Base-by-base conservation (phyloP, 2,113 vertebrate species). In the Petrocephalus microphthalmus region DNA sequence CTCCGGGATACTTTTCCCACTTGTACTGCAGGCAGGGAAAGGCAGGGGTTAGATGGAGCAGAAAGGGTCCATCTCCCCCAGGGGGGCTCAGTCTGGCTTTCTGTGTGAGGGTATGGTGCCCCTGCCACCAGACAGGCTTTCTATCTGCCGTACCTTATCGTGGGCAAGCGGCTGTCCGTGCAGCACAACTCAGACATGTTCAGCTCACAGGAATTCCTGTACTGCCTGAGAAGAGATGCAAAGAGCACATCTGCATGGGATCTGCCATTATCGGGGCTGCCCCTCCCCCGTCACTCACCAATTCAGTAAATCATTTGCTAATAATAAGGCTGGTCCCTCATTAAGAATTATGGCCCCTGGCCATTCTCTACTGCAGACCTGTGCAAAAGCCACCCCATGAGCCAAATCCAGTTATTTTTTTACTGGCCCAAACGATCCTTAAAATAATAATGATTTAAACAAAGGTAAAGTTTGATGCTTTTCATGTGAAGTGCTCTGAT, bases 61-160 rank as follows among this genome's bases (percentile, higher is more conserved):
- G 15, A 29, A 74, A 37, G 29, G 33, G 67, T 29, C 13, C 2
- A 3, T n/a, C 22, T 25, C 57, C 57, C 57, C 57, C 25, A 2
- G 60, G 0, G 60, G 60, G 57, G n/a, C 60, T 25, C 60, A 64
- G 60, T 25, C n/a, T 29, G 25, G 45, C 47, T 52, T 78, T 42
- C 33, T 78, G n/a, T 29, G 60, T 67, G n/a, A 64, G 60, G n/a
- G 60, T 29, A 37, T 2, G 1, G 13, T 7, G 5, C 15, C 29
- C 37, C 45, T 47, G 19, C 7, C 10, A 29, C 4, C 37, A 81
- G 37, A 64, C 22, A 82, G 78, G 20, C 17, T 42, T 2, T 19
- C 20, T n/a, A 25, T 13, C n/a, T 52, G 42, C 20, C 33, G 91
- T 90, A 96, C 95, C 95, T 96, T 89, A 96, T 94, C 13, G 95